phyloP scores from a whole-genome alignment of 2,113 vertebrate species.

The Ophthalmolycus amberensis region DNA sequence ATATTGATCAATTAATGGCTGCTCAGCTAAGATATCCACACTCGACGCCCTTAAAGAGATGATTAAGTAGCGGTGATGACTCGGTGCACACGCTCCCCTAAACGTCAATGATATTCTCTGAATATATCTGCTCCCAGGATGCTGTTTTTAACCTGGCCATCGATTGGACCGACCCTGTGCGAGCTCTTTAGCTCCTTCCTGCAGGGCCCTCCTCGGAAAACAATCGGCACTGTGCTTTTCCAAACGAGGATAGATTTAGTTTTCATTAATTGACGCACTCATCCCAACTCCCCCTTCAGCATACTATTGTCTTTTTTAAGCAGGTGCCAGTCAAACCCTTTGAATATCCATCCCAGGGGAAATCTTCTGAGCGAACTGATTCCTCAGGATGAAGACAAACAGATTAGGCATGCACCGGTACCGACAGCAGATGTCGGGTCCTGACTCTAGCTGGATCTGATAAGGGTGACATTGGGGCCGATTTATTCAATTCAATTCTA shows the following conservation, averaged over 20 bases:
- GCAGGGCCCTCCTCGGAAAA: constrained; percentile 48
- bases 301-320: constrained; percentile 43
- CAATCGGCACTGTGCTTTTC: constrained; percentile 42
- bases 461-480: background rate
- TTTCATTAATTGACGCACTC: constrained; percentile 54
- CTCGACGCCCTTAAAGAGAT: background rate
- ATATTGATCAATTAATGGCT: background rate
- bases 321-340: constrained; percentile 25
- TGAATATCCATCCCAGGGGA: constrained; percentile 31
- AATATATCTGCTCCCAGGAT: constrained; percentile 40
- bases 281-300: background rate
- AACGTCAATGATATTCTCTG: constrained; percentile 24
- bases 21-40: background rate
- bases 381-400: constrained; percentile 9
- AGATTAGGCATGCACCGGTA: background rate
- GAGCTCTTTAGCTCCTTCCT: constrained; percentile 55
- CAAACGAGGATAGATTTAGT: constrained; percentile 60
- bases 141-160: constrained; percentile 58
- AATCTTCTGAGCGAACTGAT: constrained; percentile 50
- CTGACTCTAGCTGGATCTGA: background rate
- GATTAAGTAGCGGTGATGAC: background rate
- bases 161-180: constrained; percentile 31
- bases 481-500: background rate
- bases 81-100: background rate
- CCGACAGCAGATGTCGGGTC: background rate